Evolutionary conservation across 2,888 invertebrate genomes (phyloP).

Genomic region (Trichopria drosophilae): DNA sequence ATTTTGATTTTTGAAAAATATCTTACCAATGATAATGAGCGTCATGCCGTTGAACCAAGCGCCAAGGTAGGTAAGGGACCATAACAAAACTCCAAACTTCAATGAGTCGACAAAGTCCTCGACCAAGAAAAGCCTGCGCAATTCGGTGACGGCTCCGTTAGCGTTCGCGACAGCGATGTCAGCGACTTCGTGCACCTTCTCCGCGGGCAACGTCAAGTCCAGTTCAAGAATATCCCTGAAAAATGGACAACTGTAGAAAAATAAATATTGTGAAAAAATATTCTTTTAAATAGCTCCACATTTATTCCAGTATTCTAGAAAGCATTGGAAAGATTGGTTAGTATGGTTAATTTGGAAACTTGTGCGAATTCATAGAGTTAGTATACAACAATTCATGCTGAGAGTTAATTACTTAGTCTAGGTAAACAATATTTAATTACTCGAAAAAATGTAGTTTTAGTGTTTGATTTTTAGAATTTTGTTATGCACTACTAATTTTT

Average conservation of each 20-base stretch:
- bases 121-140: constrained; percentile 92
- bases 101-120: constrained; percentile 95
- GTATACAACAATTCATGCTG: no score
- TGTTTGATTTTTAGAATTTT: no score
- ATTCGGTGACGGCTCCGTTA: constrained; percentile 78
- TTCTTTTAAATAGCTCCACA: no score
- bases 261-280: constrained; percentile 1
- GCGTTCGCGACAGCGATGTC: constrained; percentile 85
- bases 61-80: constrained; percentile 96
- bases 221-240: constrained; percentile 79
- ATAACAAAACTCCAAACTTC: constrained; percentile 92
- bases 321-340: no score
- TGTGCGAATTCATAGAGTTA: no score
- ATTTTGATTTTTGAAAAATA: no score
- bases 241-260: constrained; percentile 27
- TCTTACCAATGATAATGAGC: constrained; percentile 88
- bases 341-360: no score
- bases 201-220: constrained; percentile 85
- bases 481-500: no score
- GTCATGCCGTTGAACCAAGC: constrained; percentile 99
- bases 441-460: no score
- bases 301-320: no score
- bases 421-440: no score
- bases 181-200: constrained; percentile 86
- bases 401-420: no score